Evolutionary conservation across 2,113 vertebrate species (phyloP), one percentile per base, ranked within the genome.

Genomic region (Nettapus auritus): DNA sequence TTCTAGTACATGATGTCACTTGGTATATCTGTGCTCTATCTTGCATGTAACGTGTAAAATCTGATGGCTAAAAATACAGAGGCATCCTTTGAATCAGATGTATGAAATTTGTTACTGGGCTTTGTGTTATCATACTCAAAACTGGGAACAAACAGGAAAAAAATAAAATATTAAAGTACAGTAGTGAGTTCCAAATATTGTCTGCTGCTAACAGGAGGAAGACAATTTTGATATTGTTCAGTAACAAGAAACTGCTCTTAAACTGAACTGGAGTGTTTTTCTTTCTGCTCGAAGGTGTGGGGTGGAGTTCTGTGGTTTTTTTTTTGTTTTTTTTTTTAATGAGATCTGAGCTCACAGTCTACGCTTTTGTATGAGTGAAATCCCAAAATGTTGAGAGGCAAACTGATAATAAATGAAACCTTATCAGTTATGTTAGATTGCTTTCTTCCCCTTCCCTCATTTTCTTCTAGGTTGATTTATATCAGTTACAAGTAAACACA

Each of bases 401-500:
- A 77, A 8, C 75, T 91, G 2, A 50, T 82, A 50, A 91, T 46
- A 73, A 56, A 13, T 83, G 71, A 56, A 22, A 29, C 9, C 12
- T 73, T 91, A 63, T n/a, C 74, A 78, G 25, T 80, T 86, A 59
- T 22, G 31, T 75, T 46, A 56, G 56, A 66, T 42, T 89, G 52
- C 67, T 95, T 95, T 95, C 25, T 25, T 80, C 31, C 40, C 60
- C 31, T 86, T 34, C 31, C 73, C 8, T 40, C 19, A 77, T 97
- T 91, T 95, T 97, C 56, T 98, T 97, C 85, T 92, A 98, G 98
- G 98, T 98, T 92, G 98, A 98, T 97, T 97, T 98, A 64, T 98
- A 98, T 95, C 98, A 98, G 88, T 98, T 98, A 97, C 98, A 98
- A 97, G 98, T 98, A 97, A 98, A 98, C 94, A 98, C 98, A 79